Evolutionary conservation across 2,797 vertebrate genomes (phyloP), one percentile per base, ranked within the genome.

Genomic region (Buceros bicornis): DNA sequence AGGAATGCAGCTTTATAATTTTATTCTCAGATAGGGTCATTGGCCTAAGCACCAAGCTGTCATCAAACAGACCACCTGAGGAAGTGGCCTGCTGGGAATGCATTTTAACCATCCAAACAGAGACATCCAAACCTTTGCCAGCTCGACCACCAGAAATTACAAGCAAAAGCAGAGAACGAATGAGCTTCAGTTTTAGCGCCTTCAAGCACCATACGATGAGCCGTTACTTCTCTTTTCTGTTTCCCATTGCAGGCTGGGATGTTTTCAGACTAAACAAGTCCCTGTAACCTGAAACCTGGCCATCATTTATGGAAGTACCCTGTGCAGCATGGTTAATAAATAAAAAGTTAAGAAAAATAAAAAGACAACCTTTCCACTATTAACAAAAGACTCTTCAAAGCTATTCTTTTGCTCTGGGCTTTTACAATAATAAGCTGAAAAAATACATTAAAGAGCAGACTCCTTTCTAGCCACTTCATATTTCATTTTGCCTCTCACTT

Each of bases 381-480:
- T 95, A 96, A 78, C 93, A 94, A 93, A 96, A 89, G 82, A 66
- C 82, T 96, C 96, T 97, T 96, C 96, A 96, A 97, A 97, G 96
- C 86, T 90, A 74, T 89, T 92, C 86, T 89, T 93, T 97, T 89
- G 95, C 96, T 96, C 83, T 95, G 93, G 96, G 95, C 93, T 97
- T 97, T 97, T 97, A 92, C 64, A 97, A 95, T 97, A 97, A 97
- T 97, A 97, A 97, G 89, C 95, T 97, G 93, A 94, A 94, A 95
- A 97, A 95, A 93, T 95, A 95, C 90, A 95, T 95, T 95, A 96
- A 93, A 94, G 95, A 97, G 72, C 89, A 92, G 91, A 50, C 90
- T 95, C 67, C 71, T 97, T 96, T 92, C 90, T 95, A 92, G 74
- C 90, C 95, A 97, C 93, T 97, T 97, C 96, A 97, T 97, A 97